Evolutionary conservation across 2,113 vertebrate species (phyloP).

Genomic region (Ophiodon elongatus): DNA sequence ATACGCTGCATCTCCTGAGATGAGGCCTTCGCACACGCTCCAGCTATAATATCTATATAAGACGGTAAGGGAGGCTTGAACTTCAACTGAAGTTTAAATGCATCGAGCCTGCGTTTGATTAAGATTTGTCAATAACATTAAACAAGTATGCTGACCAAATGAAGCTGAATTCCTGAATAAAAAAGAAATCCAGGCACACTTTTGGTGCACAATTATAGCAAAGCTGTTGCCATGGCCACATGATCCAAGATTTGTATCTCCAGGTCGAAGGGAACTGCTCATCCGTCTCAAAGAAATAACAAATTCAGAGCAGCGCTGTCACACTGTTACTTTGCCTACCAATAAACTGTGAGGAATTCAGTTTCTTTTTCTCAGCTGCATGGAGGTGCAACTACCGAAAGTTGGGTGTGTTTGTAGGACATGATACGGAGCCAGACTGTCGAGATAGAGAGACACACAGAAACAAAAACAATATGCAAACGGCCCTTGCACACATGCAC

Average conservation of each 20-base stretch:
- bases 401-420: neutral
- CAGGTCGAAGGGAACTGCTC: slow-evolving; percentile 18
- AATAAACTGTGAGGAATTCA: neutral
- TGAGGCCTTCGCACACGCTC: slow-evolving; percentile 3
- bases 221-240: neutral
- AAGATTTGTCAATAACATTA: neutral
- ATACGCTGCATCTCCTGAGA: slow-evolving; percentile 3
- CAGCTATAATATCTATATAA: neutral
- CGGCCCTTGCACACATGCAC: neutral
- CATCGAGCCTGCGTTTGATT: neutral
- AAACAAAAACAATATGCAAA: neutral
- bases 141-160: neutral
- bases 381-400: slow-evolving; percentile 8
- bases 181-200: neutral
- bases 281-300: slow-evolving; percentile 1
- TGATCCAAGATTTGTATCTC: slow-evolving; percentile 6
- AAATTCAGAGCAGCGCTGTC: neutral
- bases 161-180: neutral
- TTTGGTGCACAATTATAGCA: neutral
- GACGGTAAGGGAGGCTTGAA: neutral
- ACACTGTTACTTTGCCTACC: neutral
- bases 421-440: neutral
- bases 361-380: slow-evolving; percentile 17
- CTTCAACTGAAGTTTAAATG: neutral
- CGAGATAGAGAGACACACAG: neutral